Evolutionary conservation across 2,888 invertebrate species (phyloP).

Genomic region (Polyommatus icarus): DNA sequence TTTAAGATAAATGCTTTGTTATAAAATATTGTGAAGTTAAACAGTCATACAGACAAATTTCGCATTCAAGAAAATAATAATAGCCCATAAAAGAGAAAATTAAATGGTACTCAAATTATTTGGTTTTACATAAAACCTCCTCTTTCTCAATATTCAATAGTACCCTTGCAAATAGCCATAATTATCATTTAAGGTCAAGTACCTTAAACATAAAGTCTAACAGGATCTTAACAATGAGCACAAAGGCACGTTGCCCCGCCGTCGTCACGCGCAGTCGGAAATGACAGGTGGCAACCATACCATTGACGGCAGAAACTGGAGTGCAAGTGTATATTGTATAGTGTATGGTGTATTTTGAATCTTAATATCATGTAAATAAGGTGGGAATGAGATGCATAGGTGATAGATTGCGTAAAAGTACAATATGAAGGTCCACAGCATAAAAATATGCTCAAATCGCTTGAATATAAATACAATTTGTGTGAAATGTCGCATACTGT

Average conservation of each 20-base stretch:
- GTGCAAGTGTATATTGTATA: background rate
- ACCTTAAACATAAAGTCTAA: background rate
- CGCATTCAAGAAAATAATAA: too few relatives aligned
- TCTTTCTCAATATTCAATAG: background rate
- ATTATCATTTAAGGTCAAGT: background rate
- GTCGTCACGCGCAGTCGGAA: conserved; percentile 15
- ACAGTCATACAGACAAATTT: too few relatives aligned
- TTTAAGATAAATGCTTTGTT: too few relatives aligned
- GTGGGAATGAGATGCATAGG: background rate
- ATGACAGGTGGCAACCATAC: conserved; percentile 18
- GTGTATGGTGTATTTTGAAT: too few relatives aligned
- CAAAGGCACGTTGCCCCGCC: background rate
- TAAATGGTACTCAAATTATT: too few relatives aligned
- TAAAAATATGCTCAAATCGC: too few relatives aligned
- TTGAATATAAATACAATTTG: too few relatives aligned
- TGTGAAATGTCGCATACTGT: too few relatives aligned
- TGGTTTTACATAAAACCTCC: too few relatives aligned
- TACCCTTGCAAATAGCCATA: background rate
- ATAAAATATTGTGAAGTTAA: too few relatives aligned
- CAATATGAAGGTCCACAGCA: background rate
- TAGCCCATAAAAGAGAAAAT: too few relatives aligned
- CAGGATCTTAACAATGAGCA: background rate
- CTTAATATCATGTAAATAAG: background rate
- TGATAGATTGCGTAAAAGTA: background rate
- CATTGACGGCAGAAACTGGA: background rate